Base-by-base conservation (phyloP, 2,888 invertebrate genomes). In the Amiota mariae region DNA sequence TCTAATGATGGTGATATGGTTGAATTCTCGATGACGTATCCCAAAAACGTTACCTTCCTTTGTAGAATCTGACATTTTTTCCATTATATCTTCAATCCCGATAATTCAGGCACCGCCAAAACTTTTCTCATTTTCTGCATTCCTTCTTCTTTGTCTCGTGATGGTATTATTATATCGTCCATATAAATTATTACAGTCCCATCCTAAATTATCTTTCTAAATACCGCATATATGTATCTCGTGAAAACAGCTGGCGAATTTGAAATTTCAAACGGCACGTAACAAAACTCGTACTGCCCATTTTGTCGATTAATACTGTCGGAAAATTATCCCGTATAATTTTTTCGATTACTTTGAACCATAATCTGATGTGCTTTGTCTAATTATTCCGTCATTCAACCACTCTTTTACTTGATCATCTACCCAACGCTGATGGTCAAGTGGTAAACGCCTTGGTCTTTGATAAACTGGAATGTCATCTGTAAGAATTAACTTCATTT, bases 11-110 rank as follows among this genome's bases (percentile, higher is more conserved):
- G 76, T 11, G 46, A 68, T n/a, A 81, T 79, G 0, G 73, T 71
- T 11, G 72, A 54, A 46, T 75, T 72, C 18, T 79, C 70, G 1
- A 81, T 67, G 0, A 76, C 18, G n/a, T 79, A 78, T 1, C 79
- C 78, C 15, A 82, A 61, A 61, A 79, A 80, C 0, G 73, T 61
- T n/a, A 75, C 71, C 67, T 57, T 71, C 8, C 59, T 70, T 46
- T 72, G 59, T 13, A 76, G 36, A 12, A 78, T 73, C 54, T 78
- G 76, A 11, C 75, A 78, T 46, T 77, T 79, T 13, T 70, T 48
- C 76, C 75, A 81, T 49, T 68, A 73, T 0, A 80, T 77, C 6
- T 61, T 24, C 4, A 78, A 36, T 6, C 76, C 77, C 51, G 73
- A 20, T 36, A 20, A 20, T 12, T 24, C 68, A 12, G 77, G 72